Conservation (phyloP, 64 coral and sea anemone species). For the Trachythela sp. region DNA sequence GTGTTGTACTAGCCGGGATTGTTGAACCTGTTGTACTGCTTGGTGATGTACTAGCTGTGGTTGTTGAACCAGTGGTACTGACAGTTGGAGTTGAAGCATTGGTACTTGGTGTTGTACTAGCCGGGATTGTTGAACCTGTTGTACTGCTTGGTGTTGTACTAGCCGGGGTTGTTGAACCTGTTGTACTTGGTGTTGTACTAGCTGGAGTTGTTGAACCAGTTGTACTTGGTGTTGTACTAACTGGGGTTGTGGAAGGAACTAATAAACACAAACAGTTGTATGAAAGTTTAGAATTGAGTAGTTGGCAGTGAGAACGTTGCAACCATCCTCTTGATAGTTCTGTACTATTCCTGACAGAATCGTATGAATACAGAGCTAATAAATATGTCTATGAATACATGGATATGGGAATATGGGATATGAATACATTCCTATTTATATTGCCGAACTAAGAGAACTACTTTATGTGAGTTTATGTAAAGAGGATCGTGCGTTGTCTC, state of each 20-base stretch:
- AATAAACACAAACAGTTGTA: neutral
- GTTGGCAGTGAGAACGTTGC: too few relatives aligned
- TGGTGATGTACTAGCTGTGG: neutral
- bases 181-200: neutral
- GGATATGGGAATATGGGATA: too few relatives aligned
- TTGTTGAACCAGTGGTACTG: too few relatives aligned
- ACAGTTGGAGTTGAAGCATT: too few relatives aligned
- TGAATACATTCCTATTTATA: too few relatives aligned
- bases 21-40: neutral
- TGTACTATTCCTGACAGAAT: neutral
- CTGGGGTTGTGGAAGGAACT: neutral
- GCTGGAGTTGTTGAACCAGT: neutral
- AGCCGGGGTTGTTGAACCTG: conserved; percentile 1
- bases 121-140: neutral
- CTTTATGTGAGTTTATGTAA: neutral
- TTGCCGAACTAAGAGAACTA: neutral
- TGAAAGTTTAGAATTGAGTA: too few relatives aligned
- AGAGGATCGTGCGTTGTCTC: neutral
- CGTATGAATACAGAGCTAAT: neutral
- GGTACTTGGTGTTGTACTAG: neutral
- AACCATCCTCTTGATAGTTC: too few relatives aligned
- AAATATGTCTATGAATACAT: too few relatives aligned
- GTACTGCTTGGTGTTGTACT: neutral
- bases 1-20: neutral
- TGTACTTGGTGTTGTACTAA: neutral